phyloP scores from a whole-genome alignment of 2,888 invertebrate species.

The Ennomos quercinarius region DNA sequence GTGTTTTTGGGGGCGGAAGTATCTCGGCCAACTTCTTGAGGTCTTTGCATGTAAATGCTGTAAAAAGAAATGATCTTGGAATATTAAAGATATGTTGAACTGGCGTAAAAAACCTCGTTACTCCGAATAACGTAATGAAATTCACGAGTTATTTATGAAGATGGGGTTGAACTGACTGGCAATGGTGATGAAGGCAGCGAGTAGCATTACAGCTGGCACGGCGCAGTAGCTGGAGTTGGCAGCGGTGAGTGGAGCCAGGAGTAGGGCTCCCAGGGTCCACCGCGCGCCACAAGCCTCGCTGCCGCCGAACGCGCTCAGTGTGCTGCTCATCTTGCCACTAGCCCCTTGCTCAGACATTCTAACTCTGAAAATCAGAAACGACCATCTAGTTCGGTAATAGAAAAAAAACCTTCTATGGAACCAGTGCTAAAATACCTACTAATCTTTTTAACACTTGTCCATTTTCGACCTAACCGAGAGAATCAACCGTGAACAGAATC shows the following conservation, averaged over 20 bases:
- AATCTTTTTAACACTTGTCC: too few species aligned
- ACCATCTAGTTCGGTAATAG: too few species aligned
- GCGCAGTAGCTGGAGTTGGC: conserved; percentile 86
- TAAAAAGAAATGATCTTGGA: conserved; percentile 33
- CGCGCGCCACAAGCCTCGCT: conserved; percentile 78
- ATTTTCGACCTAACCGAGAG: not conserved
- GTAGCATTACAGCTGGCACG: conserved; percentile 81
- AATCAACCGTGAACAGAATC: conserved; percentile 2
- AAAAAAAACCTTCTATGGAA: too few species aligned
- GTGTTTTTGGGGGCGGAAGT: conserved; percentile 70
- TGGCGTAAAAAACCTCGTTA: not conserved
- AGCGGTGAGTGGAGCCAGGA: conserved; percentile 85
- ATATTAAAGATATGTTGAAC: not conserved
- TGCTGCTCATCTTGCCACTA: conserved; percentile 58
- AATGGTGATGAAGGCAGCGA: conserved; percentile 79
- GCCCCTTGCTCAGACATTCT: conserved; percentile 60
- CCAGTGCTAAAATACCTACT: too few species aligned
- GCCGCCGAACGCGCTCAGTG: conserved; percentile 60
- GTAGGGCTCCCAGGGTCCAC: conserved; percentile 86
- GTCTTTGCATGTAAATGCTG: conserved; percentile 76
- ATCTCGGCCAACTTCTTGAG: conserved; percentile 71
- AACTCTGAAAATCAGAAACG: conserved; percentile 12
- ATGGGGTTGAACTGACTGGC: conserved; percentile 72
- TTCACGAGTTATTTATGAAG: not conserved
- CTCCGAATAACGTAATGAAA: not conserved